Evolutionary conservation across 2,113 vertebrate genomes (phyloP).

Genomic region (Daboia siamensis): DNA sequence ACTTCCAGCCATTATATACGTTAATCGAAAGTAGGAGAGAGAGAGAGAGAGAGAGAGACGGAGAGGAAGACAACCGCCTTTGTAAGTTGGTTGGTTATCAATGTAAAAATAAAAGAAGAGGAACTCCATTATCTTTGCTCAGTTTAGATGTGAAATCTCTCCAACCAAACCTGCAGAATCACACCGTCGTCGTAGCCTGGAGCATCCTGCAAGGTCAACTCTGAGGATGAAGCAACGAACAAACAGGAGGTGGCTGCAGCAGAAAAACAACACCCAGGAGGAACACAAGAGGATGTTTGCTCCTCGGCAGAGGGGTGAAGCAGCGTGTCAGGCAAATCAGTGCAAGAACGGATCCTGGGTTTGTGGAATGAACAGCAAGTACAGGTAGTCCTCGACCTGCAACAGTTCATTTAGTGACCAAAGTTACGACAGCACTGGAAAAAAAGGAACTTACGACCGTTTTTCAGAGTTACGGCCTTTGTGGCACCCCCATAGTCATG

Average conservation of each 20-base stretch:
- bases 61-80: not conserved
- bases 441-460: no score
- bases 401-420: no score
- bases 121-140: no score
- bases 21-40: no score
- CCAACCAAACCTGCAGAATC: not conserved
- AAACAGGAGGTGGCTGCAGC: not conserved
- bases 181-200: not conserved
- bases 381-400: no score
- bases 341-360: not conserved
- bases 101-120: not conserved
- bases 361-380: no score
- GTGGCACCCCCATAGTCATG: no score
- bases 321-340: not conserved
- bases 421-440: no score
- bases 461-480: no score
- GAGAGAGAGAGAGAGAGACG: no score
- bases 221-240: not conserved
- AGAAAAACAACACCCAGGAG: not conserved
- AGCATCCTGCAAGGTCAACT: not conserved
- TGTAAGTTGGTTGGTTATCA: not conserved
- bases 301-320: not conserved
- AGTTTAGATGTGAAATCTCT: not conserved
- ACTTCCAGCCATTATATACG: no score
- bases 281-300: not conserved